These are phyloP conservation scores for Drosophila recens DNA, from an alignment of 2,888 invertebrate species.

Conservation along the genomic window DNA sequence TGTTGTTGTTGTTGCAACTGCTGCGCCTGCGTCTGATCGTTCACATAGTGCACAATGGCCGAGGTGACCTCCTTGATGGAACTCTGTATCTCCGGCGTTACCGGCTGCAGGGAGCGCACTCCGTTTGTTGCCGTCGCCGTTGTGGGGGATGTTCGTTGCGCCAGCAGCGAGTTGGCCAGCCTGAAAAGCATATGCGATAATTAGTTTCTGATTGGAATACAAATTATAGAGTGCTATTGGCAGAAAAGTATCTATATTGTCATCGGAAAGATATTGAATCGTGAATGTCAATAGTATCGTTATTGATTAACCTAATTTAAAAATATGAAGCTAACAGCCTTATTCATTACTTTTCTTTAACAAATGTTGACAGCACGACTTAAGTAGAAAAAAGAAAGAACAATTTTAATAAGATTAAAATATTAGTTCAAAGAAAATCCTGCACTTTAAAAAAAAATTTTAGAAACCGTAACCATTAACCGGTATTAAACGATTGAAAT, in stretches of 20 bases:
- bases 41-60: slow-evolving; percentile 96
- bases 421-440: too few species aligned
- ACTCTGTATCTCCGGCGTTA: slow-evolving; percentile 90
- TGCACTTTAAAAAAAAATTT: too few species aligned
- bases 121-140: slow-evolving; percentile 56
- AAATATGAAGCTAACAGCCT: too few species aligned
- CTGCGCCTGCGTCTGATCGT: slow-evolving; percentile 88
- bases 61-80: slow-evolving; percentile 97
- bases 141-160: slow-evolving; percentile 77
- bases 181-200: slow-evolving; percentile 81
- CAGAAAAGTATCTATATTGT: neutral
- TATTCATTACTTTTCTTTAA: too few species aligned
- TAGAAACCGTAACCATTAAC: too few species aligned
- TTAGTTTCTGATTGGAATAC: neutral
- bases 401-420: too few species aligned
- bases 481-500: too few species aligned
- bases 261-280: too few species aligned
- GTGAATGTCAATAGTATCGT: too few species aligned
- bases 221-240: neutral
- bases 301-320: too few species aligned
- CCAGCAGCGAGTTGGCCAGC: slow-evolving; percentile 89
- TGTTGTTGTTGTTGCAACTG: slow-evolving; percentile 78
- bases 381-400: too few species aligned
- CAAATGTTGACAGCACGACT: too few species aligned
- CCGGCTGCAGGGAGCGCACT: slow-evolving; percentile 69